These are phyloP conservation scores for Porphyrio hochstetteri DNA, from an alignment of 2,113 vertebrate genomes.

Conservation along the genomic window DNA sequence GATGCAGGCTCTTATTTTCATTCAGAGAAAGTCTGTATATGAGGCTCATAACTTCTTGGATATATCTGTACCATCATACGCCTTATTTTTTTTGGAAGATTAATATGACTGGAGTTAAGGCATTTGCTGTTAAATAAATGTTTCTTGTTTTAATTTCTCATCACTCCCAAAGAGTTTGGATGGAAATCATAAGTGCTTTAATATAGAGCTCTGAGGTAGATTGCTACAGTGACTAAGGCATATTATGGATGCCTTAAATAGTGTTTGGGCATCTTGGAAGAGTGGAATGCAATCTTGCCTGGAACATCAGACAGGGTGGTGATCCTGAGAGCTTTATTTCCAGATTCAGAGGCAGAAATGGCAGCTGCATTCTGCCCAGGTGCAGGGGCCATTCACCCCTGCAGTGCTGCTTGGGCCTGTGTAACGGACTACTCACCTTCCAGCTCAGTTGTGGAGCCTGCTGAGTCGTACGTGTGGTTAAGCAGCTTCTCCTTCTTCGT, in stretches of 20 bases:
- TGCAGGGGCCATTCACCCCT: not conserved
- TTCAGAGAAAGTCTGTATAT: not conserved
- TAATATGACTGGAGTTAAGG: not conserved
- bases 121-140: constrained; percentile 28
- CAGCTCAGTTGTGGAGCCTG: rapidly evolving
- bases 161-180: not conserved
- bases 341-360: not conserved
- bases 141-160: constrained; percentile 25
- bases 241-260: not conserved
- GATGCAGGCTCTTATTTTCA: constrained; percentile 14
- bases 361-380: not conserved
- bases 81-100: not conserved
- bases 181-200: not conserved
- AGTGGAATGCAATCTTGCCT: not conserved
- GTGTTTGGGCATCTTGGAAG: not conserved
- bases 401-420: not conserved
- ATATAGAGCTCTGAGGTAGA: not conserved
- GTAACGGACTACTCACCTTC: not conserved
- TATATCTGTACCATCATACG: not conserved
- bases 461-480: rapidly evolving
- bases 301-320: not conserved
- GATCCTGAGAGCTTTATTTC: not conserved
- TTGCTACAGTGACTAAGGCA: not conserved
- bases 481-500: not conserved
- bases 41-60: not conserved